Base-by-base conservation (phyloP, 2,888 invertebrate genomes). In the Eutolmus rufibarbis region DNA sequence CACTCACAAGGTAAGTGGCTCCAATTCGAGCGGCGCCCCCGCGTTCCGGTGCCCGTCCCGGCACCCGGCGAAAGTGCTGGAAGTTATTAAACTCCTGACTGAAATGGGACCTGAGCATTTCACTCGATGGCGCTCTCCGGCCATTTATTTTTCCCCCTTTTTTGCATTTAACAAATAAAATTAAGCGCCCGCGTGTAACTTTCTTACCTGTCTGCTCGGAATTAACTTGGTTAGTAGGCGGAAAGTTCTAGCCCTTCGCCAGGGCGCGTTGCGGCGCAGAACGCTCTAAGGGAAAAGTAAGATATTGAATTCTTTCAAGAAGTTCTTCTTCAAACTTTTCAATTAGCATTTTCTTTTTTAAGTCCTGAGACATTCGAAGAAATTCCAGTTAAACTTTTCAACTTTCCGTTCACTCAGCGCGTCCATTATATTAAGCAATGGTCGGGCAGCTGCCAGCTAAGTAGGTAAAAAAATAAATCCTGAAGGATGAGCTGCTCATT, bases 1-100 rank as follows among this genome's bases (percentile, higher is more conserved):
- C 86, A 95, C 95, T 90, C 96, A 96, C 90, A 97, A 97, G 96
- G 98, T 98, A 91, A 93, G 92, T 89, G 74, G 56, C 19, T 66
- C 28, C 66, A 66, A 66, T 66, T 66, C 9, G 23, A 66, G 28
- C 9, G 43, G 31, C 56, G 8, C 16, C 34, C 56, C n/a, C 31
- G 56, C 40, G 56, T 34, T 37, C 19, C 76, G 28, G 9, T 16
- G 3, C 40, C 40, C 40, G 34, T 28, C 28, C 4, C 28, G 12
- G 66, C n/a, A 3, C 34, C 57, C 34, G 19, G 56, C 19, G 4
- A 56, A 79, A 82, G 82, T 82, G 57, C 56, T 57, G 19, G 57
- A 51, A 37, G 34, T 57, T 82, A 82, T 82, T 81, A 82, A 66
- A 66, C 66, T 66, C 4, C 28, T 51, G n/a, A 51, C 51, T 51